These are phyloP conservation scores for Triplophysa bombifrons DNA, from an alignment of 2,797 vertebrate species.

Conservation along the genomic window DNA sequence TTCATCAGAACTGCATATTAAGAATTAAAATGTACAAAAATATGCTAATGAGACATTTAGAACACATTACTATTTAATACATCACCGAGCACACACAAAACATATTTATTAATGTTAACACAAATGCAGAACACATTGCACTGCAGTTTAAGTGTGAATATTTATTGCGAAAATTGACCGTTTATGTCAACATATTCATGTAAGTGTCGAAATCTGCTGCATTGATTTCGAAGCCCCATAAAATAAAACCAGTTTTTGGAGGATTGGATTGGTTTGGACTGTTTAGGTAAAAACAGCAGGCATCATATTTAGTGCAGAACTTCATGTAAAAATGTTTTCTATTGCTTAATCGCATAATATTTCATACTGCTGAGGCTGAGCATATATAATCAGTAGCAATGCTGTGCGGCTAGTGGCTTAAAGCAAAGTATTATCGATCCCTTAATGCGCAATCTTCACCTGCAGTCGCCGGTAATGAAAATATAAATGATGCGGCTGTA, in stretches of 20 bases:
- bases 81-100: conserved; percentile 1
- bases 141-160: too few species aligned
- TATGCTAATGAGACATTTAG: conserved; percentile 33
- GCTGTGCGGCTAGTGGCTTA: conserved; percentile 7
- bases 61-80: conserved; percentile 9
- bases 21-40: conserved; percentile 25
- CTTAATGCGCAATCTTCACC: conserved; percentile 29
- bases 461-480: conserved; percentile 19
- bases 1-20: conserved; percentile 18
- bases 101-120: not conserved
- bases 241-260: not conserved
- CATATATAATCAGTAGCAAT: conserved; percentile 13
- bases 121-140: not conserved
- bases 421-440: conserved; percentile 45
- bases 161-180: too few species aligned
- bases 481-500: conserved; percentile 10
- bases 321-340: not conserved
- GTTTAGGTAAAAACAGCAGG: not conserved
- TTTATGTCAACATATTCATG: not conserved
- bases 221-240: not conserved
- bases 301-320: not conserved
- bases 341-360: not conserved
- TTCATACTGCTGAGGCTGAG: conserved; percentile 1
- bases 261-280: not conserved
- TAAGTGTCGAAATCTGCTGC: not conserved